Evolutionary conservation across 1,140 invertebrate genomes (phyloP).

Genomic region (Drosophila mayri): DNA sequence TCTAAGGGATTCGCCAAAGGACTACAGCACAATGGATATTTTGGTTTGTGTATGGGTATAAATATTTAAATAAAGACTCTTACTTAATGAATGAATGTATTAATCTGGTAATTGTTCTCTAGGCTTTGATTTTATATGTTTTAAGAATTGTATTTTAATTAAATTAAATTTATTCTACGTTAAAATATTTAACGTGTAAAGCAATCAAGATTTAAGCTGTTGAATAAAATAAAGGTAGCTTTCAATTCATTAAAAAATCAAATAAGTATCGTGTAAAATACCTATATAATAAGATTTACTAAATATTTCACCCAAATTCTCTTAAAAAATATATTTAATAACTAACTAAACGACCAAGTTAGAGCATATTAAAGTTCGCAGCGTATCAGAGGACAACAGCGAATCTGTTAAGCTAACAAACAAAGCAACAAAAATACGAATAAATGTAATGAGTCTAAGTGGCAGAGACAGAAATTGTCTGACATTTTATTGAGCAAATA

Average conservation of each 20-base stretch:
- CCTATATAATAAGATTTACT: too few species aligned
- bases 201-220: not conserved
- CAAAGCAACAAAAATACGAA: conserved; percentile 53
- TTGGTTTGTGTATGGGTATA: not conserved
- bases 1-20: conserved; percentile 19
- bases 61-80: not conserved
- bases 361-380: conserved; percentile 4
- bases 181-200: not conserved
- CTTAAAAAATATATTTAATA: not conserved
- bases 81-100: not conserved
- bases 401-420: conserved; percentile 18
- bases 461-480: conserved; percentile 70
- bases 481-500: conserved; percentile 82
- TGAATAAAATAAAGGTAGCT: too few species aligned
- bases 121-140: not conserved
- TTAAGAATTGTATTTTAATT: too few species aligned
- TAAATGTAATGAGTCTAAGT: conserved; percentile 81
- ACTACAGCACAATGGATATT: conserved; percentile 5
- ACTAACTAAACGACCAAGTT: too few species aligned
- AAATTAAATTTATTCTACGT: rapidly evolving
- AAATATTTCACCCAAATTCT: not conserved
- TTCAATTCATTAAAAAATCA: too few species aligned
- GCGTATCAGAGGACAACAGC: not conserved
- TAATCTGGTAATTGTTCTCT: too few species aligned
- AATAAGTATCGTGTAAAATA: not conserved